These are phyloP conservation scores for Myotis daubentonii DNA, from an alignment of 2,797 vertebrate species.

Conservation along the genomic window DNA sequence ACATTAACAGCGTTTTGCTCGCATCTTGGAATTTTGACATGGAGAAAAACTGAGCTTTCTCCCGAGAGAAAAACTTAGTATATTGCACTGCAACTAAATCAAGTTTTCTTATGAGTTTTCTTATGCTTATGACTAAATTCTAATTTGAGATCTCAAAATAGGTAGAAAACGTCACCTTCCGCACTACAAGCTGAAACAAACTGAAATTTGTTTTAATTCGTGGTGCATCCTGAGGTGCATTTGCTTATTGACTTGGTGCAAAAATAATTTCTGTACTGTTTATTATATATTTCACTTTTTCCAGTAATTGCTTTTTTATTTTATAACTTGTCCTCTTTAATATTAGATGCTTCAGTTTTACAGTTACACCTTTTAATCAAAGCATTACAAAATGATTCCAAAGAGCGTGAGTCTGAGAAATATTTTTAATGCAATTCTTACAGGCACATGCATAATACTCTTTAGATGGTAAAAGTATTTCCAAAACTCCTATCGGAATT, in stretches of 20 bases:
- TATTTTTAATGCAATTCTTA: slow-evolving; percentile 1
- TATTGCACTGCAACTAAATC: neutral
- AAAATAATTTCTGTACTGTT: neutral
- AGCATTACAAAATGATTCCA: slow-evolving; percentile 1
- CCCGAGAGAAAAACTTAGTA: neutral
- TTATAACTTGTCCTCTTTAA: slow-evolving; percentile 43
- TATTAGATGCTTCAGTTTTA: neutral
- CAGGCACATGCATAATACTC: neutral
- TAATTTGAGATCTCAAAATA: slow-evolving; percentile 8
- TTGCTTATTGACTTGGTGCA: neutral
- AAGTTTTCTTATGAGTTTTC: neutral
- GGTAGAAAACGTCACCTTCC: neutral
- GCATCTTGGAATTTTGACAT: neutral
- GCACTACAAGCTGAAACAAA: neutral
- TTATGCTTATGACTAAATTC: neutral
- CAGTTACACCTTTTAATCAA: slow-evolving; percentile 24
- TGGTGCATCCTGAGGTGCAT: neutral
- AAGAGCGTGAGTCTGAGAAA: neutral
- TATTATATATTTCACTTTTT: neutral
- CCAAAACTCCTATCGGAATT: neutral
- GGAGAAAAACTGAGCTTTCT: neutral
- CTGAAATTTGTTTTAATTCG: neutral
- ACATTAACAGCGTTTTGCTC: neutral
- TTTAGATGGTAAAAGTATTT: neutral
- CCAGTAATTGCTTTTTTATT: neutral